phyloP scores from a whole-genome alignment of 2,797 vertebrate species.

The Crenuchus spilurus region DNA sequence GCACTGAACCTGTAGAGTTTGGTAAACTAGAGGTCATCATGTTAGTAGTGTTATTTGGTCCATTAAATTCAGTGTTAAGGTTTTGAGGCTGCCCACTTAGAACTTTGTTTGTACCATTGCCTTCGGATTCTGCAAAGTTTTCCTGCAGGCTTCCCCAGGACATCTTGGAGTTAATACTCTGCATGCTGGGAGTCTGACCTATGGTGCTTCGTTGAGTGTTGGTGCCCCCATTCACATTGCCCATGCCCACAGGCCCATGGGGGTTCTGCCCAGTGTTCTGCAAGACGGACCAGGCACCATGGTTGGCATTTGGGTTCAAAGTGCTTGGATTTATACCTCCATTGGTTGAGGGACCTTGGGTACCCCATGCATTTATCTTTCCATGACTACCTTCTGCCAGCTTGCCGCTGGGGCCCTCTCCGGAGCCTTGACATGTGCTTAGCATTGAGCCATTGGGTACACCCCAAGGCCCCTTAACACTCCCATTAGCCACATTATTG shows the following conservation, averaged over 20 bases:
- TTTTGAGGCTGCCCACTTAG: conserved; percentile 91
- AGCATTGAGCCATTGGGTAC: conserved; percentile 77
- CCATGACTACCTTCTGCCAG: conserved; percentile 79
- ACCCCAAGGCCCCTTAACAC: conserved; percentile 81
- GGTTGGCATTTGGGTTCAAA: conserved; percentile 95
- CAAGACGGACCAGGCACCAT: conserved; percentile 91
- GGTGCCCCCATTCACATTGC: conserved; percentile 78
- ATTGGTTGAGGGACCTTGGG: conserved; percentile 86
- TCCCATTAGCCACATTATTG: conserved; percentile 90
- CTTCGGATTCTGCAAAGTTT: conserved; percentile 84
- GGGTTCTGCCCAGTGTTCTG: conserved; percentile 84
- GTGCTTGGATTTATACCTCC: conserved; percentile 93
- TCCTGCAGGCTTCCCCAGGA: conserved; percentile 92
- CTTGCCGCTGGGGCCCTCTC: conserved; percentile 81
- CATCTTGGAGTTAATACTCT: conserved; percentile 87
- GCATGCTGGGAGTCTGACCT: conserved; percentile 83
- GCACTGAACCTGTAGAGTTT: conserved; percentile 94
- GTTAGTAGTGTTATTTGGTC: conserved; percentile 99
- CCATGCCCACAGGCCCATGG: conserved; percentile 81
- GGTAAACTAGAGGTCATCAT: conserved; percentile 99
- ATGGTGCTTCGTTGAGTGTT: conserved; percentile 82
- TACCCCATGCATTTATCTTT: conserved; percentile 88
- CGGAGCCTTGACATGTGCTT: conserved; percentile 84
- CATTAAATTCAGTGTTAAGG: conserved; percentile 97
- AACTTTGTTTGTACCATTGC: conserved; percentile 94